Base-by-base conservation (phyloP, 2,797 vertebrate genomes). In the Oreochromis mossambicus region DNA sequence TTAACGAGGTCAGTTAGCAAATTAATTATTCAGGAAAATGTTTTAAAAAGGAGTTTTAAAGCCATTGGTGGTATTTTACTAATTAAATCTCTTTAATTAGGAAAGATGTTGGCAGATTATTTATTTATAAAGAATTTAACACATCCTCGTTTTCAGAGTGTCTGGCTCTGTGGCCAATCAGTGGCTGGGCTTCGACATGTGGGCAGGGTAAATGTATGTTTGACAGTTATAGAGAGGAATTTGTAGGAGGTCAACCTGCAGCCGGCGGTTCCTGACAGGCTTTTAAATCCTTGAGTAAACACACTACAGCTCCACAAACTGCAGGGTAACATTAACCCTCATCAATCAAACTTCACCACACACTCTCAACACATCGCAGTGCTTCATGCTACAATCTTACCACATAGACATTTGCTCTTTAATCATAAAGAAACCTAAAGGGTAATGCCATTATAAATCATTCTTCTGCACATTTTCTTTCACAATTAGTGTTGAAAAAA, bases 241-340 rank as follows among this genome's bases (percentile, higher is more conserved):
- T 77, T 46, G 52, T 76, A 73, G 87, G 86, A 92, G 92, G 86
- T 89, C 85, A 55, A 7, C 34, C 66, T 77, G 85, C 87, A 87
- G 84, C 88, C 87, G 10, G 66, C 15, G 4, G 70, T 85, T 79
- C 82, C 83, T 79, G 90, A 94, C 88, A 89, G 91, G 84, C 86
- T 89, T 92, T 92, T 89, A 86, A 84, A 88, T 86, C 81, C 77
- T 63, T 82, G 56, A 70, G 48, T 91, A 95, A 95, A 95, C 91
- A 93, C 58, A 43, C 36, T 17, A n/a, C 78, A 78, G 82, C 84
- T 88, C 84, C 80, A 15, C 82, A 29, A 48, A 56, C 90, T 80
- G 41, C 84, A 86, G 81, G 87, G 70, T 80, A 87, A 86, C 86
- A 82, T 81, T 76, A 82, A 88, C 87, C 78, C 48, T 86, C 86